Base-by-base conservation (phyloP, 2,113 vertebrate genomes). In the Cranoglanis bouderius region DNA sequence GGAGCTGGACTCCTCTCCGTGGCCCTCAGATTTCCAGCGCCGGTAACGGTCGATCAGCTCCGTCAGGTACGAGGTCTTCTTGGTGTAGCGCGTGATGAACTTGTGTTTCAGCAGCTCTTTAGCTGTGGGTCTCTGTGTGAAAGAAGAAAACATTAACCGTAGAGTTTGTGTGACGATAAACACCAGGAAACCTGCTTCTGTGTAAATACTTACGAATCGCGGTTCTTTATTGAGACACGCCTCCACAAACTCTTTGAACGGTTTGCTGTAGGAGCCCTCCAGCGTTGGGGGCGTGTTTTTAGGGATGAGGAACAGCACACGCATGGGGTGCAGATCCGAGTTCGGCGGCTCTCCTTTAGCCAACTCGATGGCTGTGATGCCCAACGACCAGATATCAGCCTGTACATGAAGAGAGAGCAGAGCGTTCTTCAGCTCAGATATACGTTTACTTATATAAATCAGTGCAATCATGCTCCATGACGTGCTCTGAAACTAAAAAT, bases 321-420 rank as follows among this genome's bases (percentile, higher is more conserved):
- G 97, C 98, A 99, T 99, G 80, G 98, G 98, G 92, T 99, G 98
- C 4, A 99, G 94, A 83, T 99, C 98, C 0, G 98, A 99, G 94
- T 99, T 99, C 1, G 98, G 98, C 3, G 98, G 98, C 91, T 99
- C 98, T 83, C 98, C 98, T 90, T 99, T 99, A 77, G 98, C 98
- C 92, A 99, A 90, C 91, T 99, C 98, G 43, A 99, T 99, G 85
- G 98, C 98, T 13, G 98, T 99, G 92, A 99, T 99, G 84, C 98
- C 98, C 93, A 99, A 94, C 4, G 98, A 99, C 98, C 98, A 99
- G 92, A 99, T 99, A 88, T 99, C 98, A 29, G 98, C 98, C 98
- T 99, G 92, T 61, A 88, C 53, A 65, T 6, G 53, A 6, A 49
- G 29, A 32, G 3, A 65, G 6, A 59, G 19, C 77, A 16, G 8